Evolutionary conservation across 2,113 vertebrate species (phyloP), one percentile per base, ranked within the genome.

Genomic region (Stictonetta naevosa): DNA sequence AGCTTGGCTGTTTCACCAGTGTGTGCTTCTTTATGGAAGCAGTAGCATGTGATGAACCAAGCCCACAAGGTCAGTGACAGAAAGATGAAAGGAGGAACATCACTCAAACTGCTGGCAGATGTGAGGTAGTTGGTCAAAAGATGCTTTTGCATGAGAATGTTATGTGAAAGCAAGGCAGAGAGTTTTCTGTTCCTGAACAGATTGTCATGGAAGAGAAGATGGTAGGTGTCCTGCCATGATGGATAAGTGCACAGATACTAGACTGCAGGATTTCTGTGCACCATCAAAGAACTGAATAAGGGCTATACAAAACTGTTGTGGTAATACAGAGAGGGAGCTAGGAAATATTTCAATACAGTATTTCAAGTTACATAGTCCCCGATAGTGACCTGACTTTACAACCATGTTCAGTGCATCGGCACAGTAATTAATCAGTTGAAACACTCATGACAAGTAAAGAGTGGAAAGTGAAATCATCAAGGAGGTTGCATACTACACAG

Each of bases 11-110:
- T 10, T 26, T n/a, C 55, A 71, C 21, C 23, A 42, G 23, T 23
- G 23, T 59, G 23, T 10, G 31, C 13, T 55, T 42, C 21, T 29
- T 59, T 46, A 33, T 71, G 79, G 42, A 75, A 82, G n/a, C 18
- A 38, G 28, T 0, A 0, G 12, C 5, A 7, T 11, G 33, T 16
- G 46, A 31, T 3, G 3, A 52, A 86, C 59, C 8, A 18, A 48
- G 3, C 10, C 3, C 8, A 11, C 7, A 12, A 91, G 6, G 8
- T 71, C 62, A 83, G 40, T 12, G n/a, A 4, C 33, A 83, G 44
- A 15, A 53, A 44, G 46, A 28, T 88, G 48, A 2, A 53, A 44
- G 40, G 31, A 90, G 48, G 2, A 20, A 1, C 17, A 48, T 66
- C 7, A 11, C 28, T 66, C 33, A 62, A 50, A 77, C 62, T 20